Conservation (phyloP, 2,797 vertebrate genomes). For the Borostomias antarcticus region DNA sequence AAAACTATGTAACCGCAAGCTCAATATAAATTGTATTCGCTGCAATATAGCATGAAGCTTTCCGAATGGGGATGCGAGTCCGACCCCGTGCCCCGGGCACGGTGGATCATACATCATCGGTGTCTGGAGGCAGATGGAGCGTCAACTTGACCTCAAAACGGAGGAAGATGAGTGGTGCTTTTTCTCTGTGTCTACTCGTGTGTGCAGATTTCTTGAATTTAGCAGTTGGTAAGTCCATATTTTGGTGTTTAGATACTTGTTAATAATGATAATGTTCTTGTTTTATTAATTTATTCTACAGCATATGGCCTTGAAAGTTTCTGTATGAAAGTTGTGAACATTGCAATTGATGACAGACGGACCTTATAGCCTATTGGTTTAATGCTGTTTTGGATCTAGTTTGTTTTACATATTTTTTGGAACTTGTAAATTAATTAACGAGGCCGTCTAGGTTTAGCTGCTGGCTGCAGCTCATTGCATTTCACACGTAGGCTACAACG, state of each 20-base stretch:
- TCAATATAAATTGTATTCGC: constrained; percentile 15
- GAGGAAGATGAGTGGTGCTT: constrained; percentile 64
- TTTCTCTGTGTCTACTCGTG: constrained; percentile 60
- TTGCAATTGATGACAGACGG: no score
- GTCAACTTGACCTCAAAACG: constrained; percentile 47
- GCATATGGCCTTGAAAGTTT: not conserved
- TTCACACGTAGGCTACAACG: no score
- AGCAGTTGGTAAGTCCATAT: constrained; percentile 63
- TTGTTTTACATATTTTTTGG: not conserved
- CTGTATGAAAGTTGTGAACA: not conserved
- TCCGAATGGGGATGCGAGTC: constrained; percentile 17
- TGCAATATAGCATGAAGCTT: constrained; percentile 23
- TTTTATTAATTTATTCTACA: not conserved
- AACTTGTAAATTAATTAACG: not conserved
- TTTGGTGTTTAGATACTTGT: not conserved
- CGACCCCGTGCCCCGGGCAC: constrained; percentile 32
- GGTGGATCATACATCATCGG: constrained; percentile 37
- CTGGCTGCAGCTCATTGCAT: not conserved
- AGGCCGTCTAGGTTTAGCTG: not conserved
- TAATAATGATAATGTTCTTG: not conserved
- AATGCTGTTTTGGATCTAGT: not conserved
- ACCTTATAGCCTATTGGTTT: not conserved
- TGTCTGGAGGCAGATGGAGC: constrained; percentile 56
- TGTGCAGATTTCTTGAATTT: constrained; percentile 51
- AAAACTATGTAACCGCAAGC: not conserved